Percentiles rank a stretch among this genome's conserved stretches.
phyloP scores from a whole-genome alignment of 2,888 invertebrate genomes.

The Thecocarcelia acutangulata region DNA sequence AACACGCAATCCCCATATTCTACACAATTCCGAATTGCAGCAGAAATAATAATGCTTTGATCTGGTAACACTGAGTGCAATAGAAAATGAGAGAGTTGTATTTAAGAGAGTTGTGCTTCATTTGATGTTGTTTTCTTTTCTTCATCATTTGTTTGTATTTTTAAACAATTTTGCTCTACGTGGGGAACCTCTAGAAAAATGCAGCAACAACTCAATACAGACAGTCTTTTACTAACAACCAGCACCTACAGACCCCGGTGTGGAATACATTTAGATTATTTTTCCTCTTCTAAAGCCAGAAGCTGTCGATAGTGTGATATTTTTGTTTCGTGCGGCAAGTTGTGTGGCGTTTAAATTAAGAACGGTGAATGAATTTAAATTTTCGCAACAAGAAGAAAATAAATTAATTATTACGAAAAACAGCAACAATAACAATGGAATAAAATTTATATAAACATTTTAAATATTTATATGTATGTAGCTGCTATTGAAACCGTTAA shows the following conservation, averaged over 20 bases:
- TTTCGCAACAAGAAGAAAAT: constrained; percentile 29
- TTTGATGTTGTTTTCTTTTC: constrained; percentile 33
- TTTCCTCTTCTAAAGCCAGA: constrained; percentile 19
- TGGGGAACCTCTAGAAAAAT: constrained; percentile 61
- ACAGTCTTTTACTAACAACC: constrained; percentile 62
- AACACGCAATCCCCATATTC: too few relatives aligned
- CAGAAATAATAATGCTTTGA: too few relatives aligned
- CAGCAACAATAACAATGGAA: constrained; percentile 1
- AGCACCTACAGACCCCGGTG: constrained; percentile 55
- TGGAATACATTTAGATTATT: constrained; percentile 35
- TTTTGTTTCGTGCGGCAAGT: constrained; percentile 49
- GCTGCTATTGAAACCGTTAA: constrained; percentile 56
- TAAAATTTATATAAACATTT: constrained; percentile 22
- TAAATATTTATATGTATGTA: constrained; percentile 1
- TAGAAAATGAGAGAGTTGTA: constrained; percentile 39
- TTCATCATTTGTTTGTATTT: constrained; percentile 20
- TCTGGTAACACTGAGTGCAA: not conserved
- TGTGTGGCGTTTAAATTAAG: constrained; percentile 23
- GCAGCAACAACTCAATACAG: constrained; percentile 56
- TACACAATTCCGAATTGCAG: too few relatives aligned
- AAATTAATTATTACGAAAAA: not conserved
- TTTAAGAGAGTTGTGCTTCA: constrained; percentile 14
- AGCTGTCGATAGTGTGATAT: constrained; percentile 42
- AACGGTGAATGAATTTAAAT: constrained; percentile 15
- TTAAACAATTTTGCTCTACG: constrained; percentile 48